These are phyloP conservation scores for Bufotes viridis DNA, from an alignment of 2,797 vertebrate genomes.

Conservation along the genomic window DNA sequence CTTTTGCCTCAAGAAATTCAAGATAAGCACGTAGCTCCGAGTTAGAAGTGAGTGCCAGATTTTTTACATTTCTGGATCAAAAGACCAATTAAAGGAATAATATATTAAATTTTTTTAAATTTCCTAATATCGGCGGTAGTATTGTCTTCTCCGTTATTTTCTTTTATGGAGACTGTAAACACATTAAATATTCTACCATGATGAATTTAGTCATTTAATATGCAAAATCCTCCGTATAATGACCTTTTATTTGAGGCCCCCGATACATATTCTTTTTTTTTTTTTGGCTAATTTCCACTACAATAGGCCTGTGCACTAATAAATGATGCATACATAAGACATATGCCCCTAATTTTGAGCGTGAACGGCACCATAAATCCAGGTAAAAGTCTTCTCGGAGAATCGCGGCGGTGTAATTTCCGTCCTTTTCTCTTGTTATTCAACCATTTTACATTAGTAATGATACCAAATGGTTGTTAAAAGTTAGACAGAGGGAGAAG, in stretches of 20 bases:
- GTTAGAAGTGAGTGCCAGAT: too few relatives aligned
- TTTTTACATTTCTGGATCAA: too few relatives aligned
- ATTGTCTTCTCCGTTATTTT: background rate
- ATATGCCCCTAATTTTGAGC: slow-evolving; percentile 10
- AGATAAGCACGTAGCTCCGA: too few relatives aligned
- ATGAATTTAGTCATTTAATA: background rate
- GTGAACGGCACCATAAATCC: slow-evolving; percentile 29
- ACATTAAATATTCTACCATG: background rate
- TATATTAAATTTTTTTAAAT: background rate
- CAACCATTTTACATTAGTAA: slow-evolving; percentile 39
- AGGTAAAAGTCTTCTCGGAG: slow-evolving; percentile 19
- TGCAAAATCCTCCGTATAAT: slow-evolving; percentile 1
- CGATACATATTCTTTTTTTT: background rate
- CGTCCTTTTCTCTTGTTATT: slow-evolving; percentile 12
- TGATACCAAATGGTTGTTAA: slow-evolving; percentile 29
- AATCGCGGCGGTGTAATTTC: background rate
- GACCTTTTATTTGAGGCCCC: slow-evolving; percentile 5
- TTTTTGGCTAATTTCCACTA: background rate
- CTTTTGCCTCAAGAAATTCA: too few relatives aligned
- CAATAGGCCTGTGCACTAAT: slow-evolving; percentile 8
- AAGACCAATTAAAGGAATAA: too few relatives aligned
- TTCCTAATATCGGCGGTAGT: background rate
- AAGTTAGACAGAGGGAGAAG: background rate
- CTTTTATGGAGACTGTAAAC: background rate
- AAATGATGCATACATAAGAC: slow-evolving; percentile 23